A percentile compares a stretch with the other conserved stretches of the same genome.
Conservation (phyloP, 2,113 vertebrate species). For the Megaptera novaeangliae region DNA sequence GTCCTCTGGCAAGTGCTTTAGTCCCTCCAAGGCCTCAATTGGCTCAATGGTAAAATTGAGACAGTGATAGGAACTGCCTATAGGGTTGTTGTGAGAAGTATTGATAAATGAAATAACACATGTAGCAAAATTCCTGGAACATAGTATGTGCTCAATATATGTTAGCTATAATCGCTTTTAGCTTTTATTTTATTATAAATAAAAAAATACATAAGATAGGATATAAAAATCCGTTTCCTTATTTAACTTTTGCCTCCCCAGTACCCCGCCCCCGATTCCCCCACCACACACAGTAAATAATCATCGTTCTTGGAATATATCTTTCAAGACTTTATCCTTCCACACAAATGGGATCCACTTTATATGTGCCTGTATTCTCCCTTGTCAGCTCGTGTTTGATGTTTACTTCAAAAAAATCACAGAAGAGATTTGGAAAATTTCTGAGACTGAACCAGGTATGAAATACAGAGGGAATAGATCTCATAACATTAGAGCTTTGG, state of each 20-base stretch:
- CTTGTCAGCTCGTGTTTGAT: neutral
- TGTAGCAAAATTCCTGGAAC: neutral
- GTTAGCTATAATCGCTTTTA: neutral
- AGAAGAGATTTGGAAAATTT: neutral
- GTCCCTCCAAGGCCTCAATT: neutral
- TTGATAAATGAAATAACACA: neutral
- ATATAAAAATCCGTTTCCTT: neutral
- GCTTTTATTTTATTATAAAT: neutral
- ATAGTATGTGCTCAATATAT: neutral
- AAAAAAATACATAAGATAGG: neutral
- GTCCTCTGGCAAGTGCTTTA: neutral
- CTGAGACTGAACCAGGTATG: neutral
- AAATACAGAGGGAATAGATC: neutral
- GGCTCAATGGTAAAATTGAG: neutral
- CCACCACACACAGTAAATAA: no score
- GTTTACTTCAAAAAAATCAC: neutral
- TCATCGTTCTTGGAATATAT: neutral
- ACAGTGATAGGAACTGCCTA: neutral
- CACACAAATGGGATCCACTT: neutral
- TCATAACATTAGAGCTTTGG: neutral
- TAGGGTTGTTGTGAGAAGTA: neutral
- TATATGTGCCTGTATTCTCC: neutral
- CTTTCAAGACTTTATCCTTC: neutral
- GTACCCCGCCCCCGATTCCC: rapidly evolving
- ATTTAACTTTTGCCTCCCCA: neutral